These are phyloP conservation scores for Serranochromis macrocephalus DNA, from an alignment of 2,113 vertebrate species.

Conservation along the genomic window DNA sequence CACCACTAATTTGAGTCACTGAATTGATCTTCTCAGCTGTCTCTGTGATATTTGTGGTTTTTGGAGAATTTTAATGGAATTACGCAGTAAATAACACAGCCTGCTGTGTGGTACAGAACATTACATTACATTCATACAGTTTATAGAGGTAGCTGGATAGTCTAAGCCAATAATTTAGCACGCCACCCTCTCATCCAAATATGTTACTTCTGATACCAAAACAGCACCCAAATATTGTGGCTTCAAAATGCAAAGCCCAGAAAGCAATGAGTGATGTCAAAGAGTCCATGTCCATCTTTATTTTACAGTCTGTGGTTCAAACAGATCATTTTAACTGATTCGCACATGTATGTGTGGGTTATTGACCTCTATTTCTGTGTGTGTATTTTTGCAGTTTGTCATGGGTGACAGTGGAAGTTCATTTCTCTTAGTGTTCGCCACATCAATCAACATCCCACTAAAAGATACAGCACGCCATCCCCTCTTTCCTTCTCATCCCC, in stretches of 20 bases:
- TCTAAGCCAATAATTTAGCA: neutral
- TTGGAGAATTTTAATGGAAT: neutral
- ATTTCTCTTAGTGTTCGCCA: neutral
- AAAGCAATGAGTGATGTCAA: neutral
- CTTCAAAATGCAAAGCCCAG: neutral
- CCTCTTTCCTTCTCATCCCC: neutral
- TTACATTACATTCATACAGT: neutral
- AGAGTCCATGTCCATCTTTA: neutral
- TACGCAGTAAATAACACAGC: accelerated
- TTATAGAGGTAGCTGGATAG: neutral
- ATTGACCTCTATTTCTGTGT: neutral
- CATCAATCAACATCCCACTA: constrained; percentile 35
- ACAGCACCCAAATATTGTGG: neutral
- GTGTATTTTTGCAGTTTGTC: neutral
- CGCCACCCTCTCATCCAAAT: neutral
- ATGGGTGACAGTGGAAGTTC: neutral
- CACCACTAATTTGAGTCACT: neutral
- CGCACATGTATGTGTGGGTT: neutral
- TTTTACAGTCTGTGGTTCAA: neutral
- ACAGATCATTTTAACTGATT: neutral
- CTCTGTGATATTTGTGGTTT: neutral
- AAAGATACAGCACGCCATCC: neutral
- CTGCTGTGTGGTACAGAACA: neutral
- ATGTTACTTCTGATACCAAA: neutral
- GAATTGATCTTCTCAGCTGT: neutral